These are phyloP conservation scores for Acanthis flammea DNA, from an alignment of 2,797 vertebrate species.

Conservation along the genomic window DNA sequence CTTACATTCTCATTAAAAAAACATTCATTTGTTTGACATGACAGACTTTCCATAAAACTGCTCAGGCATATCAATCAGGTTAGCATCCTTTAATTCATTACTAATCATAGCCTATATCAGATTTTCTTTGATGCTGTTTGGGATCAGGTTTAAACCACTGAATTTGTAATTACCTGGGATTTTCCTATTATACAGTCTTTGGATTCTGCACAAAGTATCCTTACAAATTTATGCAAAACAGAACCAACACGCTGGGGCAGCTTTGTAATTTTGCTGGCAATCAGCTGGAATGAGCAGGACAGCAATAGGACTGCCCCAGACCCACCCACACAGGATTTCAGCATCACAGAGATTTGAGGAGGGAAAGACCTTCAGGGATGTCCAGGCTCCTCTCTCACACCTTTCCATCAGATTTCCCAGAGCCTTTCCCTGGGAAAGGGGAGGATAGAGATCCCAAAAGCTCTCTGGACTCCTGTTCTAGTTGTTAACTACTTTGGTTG, in stretches of 20 bases:
- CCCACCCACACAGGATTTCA: not conserved
- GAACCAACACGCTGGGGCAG: fast-evolving
- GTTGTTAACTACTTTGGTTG: not conserved
- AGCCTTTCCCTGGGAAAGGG: not conserved
- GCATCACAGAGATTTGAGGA: not conserved
- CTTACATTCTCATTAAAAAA: conserved; percentile 48
- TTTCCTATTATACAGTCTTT: not conserved
- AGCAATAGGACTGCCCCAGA: not conserved
- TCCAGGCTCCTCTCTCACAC: not conserved
- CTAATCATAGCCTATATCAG: conserved; percentile 32
- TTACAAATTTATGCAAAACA: not conserved
- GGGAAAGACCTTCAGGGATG: not conserved
- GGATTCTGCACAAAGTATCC: not conserved
- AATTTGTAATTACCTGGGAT: conserved; percentile 17
- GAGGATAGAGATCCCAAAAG: not conserved
- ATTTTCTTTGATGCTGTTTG: conserved; percentile 29
- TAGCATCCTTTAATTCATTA: conserved; percentile 43
- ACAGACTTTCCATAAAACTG: conserved; percentile 50
- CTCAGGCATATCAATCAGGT: conserved; percentile 42
- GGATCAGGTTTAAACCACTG: conserved; percentile 32
- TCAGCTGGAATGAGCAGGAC: not conserved
- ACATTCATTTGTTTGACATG: conserved; percentile 47
- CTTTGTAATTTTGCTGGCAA: not conserved
- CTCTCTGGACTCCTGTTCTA: not conserved
- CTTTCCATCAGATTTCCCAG: not conserved